Base-by-base conservation (phyloP, 2,113 vertebrate genomes). In the Motacilla tschutschensis region DNA sequence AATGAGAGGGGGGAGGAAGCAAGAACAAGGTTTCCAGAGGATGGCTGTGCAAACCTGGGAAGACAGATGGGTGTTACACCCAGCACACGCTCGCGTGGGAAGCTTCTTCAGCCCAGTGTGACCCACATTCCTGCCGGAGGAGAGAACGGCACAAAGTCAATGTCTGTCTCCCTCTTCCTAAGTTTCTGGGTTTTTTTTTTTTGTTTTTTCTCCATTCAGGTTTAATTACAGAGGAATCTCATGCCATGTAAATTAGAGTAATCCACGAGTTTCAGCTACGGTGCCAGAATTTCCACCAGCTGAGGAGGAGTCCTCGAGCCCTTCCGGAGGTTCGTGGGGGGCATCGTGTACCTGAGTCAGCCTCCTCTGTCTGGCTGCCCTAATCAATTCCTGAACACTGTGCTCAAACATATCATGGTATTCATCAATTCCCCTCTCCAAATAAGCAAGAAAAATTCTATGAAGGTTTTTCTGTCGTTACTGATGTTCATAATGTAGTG, bases 381-480 rank as follows among this genome's bases (percentile, higher is more conserved):
- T 74, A 66, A 84, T 91, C 71, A 82, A 22, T 90, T 87, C 75
- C 60, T 79, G 60, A 84, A 48, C 0, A 0, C 76, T 62, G 4
- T 78, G 72, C 65, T 90, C 73, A 64, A 47, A 75, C 69, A 17
- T 48, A 82, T 51, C 79, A 47, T 26, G 60, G 41, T 85, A 85
- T 77, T 85, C 72, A 78, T 91, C 76, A 87, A 40, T 92, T 79
- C 60, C 15, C 14, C n/a, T 54, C 76, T 71, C 65, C 73, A 91
- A 83, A 93, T 85, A 93, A 90, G 87, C 57, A 67, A 50, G 65
- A 87, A 90, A 91, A 83, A 75, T 67, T 90, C 69, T 70, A 78
- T 82, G 82, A 93, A 89, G 79, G 69, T 90, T 88, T 84, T 91
- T 60, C 72, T 93, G 87, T 91, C 84, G 1, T 91, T 90, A 26